Evolutionary conservation across 1,140 invertebrate genomes (phyloP).

Genomic region (Halictus rubicundus): DNA sequence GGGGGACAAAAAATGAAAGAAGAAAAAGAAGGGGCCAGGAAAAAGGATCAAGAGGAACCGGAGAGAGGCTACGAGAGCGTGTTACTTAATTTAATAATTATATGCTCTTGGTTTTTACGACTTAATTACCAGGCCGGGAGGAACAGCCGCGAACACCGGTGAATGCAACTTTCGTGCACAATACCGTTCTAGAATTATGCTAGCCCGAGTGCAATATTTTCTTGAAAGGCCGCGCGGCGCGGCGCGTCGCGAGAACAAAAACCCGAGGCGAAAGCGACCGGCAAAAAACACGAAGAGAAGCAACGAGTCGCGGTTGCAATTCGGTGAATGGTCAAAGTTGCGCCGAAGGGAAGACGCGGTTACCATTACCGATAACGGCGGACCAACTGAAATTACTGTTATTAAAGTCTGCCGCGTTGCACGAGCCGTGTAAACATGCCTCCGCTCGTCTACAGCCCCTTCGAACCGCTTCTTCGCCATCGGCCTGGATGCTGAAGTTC

Average conservation of each 20-base stretch:
- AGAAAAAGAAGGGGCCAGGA: not conserved
- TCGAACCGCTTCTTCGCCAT: not conserved
- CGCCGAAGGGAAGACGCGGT: not conserved
- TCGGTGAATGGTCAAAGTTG: slow-evolving; percentile 2
- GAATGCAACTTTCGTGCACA: slow-evolving; percentile 42
- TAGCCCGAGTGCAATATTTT: slow-evolving; percentile 31
- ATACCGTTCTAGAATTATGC: slow-evolving; percentile 28
- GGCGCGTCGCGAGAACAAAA: not conserved
- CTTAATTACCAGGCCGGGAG: slow-evolving; percentile 42
- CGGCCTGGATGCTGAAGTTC: too few relatives aligned
- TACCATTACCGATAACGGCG: slow-evolving; percentile 25
- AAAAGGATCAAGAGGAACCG: not conserved
- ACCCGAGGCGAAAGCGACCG: not conserved
- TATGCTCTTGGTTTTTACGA: slow-evolving; percentile 41
- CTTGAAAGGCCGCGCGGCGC: slow-evolving; percentile 16
- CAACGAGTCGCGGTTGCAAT: slow-evolving; percentile 5
- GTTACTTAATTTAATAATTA: slow-evolving; percentile 51
- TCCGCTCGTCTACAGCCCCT: not conserved
- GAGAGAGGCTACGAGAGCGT: not conserved
- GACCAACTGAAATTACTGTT: slow-evolving; percentile 15
- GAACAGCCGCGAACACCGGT: slow-evolving; percentile 21
- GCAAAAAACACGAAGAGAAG: slow-evolving; percentile 1
- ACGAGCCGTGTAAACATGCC: slow-evolving; percentile 26
- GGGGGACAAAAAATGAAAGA: not conserved
- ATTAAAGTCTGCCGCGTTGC: slow-evolving; percentile 19